Evolutionary conservation across 23 tunicate genomes (phyloP).

Genomic region (Ascidia mentula): DNA sequence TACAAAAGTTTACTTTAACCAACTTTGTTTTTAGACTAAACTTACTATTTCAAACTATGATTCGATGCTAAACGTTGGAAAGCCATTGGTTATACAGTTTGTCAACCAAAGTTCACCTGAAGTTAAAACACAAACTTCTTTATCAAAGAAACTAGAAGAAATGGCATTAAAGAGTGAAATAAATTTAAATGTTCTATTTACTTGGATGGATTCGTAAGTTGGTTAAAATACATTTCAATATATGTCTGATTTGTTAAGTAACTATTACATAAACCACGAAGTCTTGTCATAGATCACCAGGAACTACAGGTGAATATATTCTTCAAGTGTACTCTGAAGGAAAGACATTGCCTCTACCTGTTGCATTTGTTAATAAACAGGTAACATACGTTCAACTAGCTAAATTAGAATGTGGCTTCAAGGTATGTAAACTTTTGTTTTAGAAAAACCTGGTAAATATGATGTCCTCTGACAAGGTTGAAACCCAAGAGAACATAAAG

Average conservation of each 20-base stretch:
- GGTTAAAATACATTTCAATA: background rate
- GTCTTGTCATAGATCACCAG: background rate
- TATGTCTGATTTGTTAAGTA: background rate
- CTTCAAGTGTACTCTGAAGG: constrained; percentile 18
- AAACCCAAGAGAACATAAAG: background rate
- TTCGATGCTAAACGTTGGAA: background rate
- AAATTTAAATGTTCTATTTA: background rate
- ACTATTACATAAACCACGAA: background rate
- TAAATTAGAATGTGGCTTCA: background rate
- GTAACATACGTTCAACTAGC: background rate
- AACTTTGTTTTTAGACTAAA: background rate
- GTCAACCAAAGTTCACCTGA: background rate
- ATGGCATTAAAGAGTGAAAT: background rate
- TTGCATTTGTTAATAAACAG: constrained; percentile 18
- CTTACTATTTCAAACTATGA: constrained; percentile 4
- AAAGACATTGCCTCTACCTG: background rate
- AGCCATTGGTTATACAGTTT: constrained; percentile 13
- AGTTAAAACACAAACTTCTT: background rate
- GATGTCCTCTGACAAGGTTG: background rate
- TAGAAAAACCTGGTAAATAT: background rate
- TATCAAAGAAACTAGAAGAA: background rate
- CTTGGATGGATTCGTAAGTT: constrained; percentile 36
- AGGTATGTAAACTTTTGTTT: background rate
- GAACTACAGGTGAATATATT: constrained; percentile 26
- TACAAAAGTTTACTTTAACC: background rate